Base-by-base conservation (phyloP, 2,113 vertebrate species). In the Phylloscopus trochilus region DNA sequence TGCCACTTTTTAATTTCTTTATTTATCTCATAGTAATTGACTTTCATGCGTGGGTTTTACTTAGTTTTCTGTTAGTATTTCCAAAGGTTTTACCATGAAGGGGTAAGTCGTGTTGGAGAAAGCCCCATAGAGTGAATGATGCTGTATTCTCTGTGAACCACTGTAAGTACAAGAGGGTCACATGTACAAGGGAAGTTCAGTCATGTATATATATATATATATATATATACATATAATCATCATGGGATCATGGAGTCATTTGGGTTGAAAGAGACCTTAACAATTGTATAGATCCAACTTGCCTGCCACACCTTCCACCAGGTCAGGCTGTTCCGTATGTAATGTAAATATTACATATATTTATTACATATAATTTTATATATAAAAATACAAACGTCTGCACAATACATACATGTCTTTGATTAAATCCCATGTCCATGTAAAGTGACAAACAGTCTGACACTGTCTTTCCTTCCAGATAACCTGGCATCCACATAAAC, bases 201-300 rank as follows among this genome's bases (percentile, higher is more conserved):
- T 74, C 13, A 43, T 11, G 31, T 13, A 30, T 11, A 13, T 17
- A 7, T n/a, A 22, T 27, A 30, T 16, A 19, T 30, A 31, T 53
- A 56, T 33, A 51, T 52, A 41, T 39, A 44, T 18, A 53, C 19
- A 9, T 30, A 14, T 14, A 63, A 51, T 37, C 4, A 43, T 56
- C 13, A 35, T 4, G n/a, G 28, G 72, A 17, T 47, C 12, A 31
- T 7, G 46, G 46, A 39, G 23, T 26, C 11, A 23, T 82, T 53
- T 60, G 46, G 23, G 10, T 59, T 59, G 44, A 37, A 67, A 59
- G 19, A 56, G 8, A 44, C 15, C 15, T 74, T 39, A 39, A n/a
- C 1, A 0, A 39, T 21, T 1, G 0, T 46, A 23, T 53, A n/a
- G 46, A 41, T 82, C 9, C 46, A 75, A 10, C 5, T 30, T 59